Evolutionary conservation across 1,140 invertebrate species (phyloP), one percentile per base, ranked within the genome.

Genomic region (Zaprionus gabonicus): DNA sequence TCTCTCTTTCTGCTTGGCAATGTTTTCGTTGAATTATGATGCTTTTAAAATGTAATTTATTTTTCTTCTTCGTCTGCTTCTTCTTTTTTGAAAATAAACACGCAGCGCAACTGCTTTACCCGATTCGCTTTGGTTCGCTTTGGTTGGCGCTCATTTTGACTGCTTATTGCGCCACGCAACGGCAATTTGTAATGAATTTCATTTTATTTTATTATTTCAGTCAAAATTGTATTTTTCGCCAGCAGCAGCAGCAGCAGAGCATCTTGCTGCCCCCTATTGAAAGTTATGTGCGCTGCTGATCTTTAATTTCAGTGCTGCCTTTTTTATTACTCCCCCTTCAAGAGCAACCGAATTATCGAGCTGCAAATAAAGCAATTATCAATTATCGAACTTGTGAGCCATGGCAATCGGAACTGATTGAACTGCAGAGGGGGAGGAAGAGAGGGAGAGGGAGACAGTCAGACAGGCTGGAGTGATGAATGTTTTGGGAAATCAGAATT

Each of bases 11-110:
- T 1, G 20, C 63, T 69, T 88, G 80, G 80, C 72, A 73, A 76
- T 90, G 84, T 90, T 88, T 88, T 90, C 85, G 69, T 88, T 88
- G 84, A 88, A 90, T 88, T 88, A 87, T 87, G 84, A 87, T 87
- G 84, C 84, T 87, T 87, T 87, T 87, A 87, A 87, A 87, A 84
- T 77, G 85, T 84, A 87, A 87, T 87, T 87, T 88, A 87, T 87
- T 81, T 88, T 73, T 87, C 87, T 88, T 80, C 41, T 17, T 9
- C 41, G n/a, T 46, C 41, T 46, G 7, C n/a, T 17, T 44, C 15
- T 41, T 46, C 13, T 44, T 44, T 44, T 44, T 46, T 46, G 41
- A 46, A 86, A 86, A 86, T 86, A 86, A 86, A 86, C 84, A 86
- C 80, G 73, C 71, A 64, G 68, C 66, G 67, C 71, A 72, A 73